A percentile compares a stretch with the other conserved stretches of the same genome.
These are phyloP conservation scores for Metellina segmentata DNA, from an alignment of 2,888 invertebrate genomes.

Conservation along the genomic window DNA sequence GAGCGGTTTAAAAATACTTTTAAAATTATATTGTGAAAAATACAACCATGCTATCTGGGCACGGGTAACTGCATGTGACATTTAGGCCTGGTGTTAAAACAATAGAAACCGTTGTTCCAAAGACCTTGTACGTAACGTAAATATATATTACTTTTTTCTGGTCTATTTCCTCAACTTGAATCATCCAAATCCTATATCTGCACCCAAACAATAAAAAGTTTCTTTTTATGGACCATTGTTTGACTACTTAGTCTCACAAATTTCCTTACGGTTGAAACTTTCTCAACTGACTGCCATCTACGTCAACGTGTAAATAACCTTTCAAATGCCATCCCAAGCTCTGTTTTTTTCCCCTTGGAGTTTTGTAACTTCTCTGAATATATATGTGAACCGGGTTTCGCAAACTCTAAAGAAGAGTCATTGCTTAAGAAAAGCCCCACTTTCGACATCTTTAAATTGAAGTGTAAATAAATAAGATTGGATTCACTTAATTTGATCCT, in stretches of 20 bases:
- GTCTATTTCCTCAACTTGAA: slow-evolving; percentile 25
- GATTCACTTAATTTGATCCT: not conserved
- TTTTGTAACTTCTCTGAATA: not conserved
- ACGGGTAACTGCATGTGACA: too few relatives aligned
- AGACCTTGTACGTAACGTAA: slow-evolving; percentile 2
- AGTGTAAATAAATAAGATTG: not conserved
- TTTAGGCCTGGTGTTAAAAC: not conserved
- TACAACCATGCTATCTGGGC: too few relatives aligned
- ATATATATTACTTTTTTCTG: slow-evolving; percentile 7
- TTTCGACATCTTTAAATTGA: not conserved
- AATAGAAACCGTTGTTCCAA: not conserved
- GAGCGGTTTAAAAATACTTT: too few relatives aligned
- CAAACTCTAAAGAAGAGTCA: not conserved
- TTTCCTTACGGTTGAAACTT: not conserved
- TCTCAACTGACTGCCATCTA: not conserved
- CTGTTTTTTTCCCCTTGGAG: not conserved
- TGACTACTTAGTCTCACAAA: not conserved
- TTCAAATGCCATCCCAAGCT: not conserved
- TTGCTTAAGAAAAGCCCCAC: not conserved
- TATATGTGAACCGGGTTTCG: not conserved
- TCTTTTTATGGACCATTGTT: slow-evolving; percentile 34
- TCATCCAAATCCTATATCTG: not conserved
- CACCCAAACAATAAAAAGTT: slow-evolving; percentile 10
- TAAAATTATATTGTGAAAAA: too few relatives aligned
- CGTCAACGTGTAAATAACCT: slow-evolving; percentile 18